Conservation (phyloP, 1,140 invertebrate genomes). For the Limonius californicus region DNA sequence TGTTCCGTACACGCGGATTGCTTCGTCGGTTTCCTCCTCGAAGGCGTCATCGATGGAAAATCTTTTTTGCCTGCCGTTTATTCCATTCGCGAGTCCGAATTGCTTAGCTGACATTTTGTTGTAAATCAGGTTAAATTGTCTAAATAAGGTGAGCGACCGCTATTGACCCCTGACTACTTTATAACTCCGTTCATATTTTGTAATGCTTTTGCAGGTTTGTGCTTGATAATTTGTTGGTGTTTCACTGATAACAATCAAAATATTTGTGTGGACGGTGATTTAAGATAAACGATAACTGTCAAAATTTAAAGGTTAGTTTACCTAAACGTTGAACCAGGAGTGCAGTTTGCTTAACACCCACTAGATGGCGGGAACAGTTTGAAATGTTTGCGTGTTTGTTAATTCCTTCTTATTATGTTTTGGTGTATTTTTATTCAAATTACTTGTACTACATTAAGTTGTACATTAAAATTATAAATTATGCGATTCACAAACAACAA, state of each 20-base stretch:
- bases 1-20: constrained; percentile 70
- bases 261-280: neutral
- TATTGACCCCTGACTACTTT: neutral
- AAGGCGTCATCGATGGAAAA: constrained; percentile 81
- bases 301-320: neutral
- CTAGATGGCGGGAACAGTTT: no score
- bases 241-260: neutral
- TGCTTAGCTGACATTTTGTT: constrained; percentile 25
- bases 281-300: neutral
- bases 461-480: no score
- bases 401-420: no score
- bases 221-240: neutral
- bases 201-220: no score
- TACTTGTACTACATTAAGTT: no score
- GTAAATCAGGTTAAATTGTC: neutral
- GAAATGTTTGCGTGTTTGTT: no score
- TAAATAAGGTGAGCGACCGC: neutral
- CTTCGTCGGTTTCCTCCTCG: constrained; percentile 75
- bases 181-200: neutral
- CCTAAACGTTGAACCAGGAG: neutral
- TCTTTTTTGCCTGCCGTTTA: constrained; percentile 47
- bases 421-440: no score
- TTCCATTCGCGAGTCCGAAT: constrained; percentile 34
- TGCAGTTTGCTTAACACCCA: no score
- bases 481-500: no score